phyloP scores from a whole-genome alignment of 2,113 vertebrate species.

The Pseudonaja textilis region DNA sequence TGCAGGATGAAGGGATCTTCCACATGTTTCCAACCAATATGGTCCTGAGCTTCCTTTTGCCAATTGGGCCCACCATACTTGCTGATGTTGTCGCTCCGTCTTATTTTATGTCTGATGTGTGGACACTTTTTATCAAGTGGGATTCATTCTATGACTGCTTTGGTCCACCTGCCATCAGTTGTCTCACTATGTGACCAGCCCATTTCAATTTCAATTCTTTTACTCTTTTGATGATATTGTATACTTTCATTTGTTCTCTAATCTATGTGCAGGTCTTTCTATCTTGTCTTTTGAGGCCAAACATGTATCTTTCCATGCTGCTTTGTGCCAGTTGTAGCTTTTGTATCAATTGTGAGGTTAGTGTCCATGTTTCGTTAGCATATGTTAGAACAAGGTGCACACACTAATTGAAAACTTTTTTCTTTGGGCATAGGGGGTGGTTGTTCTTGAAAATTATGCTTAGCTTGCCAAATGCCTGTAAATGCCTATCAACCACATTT shows the following conservation, averaged over 20 bases:
- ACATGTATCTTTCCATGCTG: neutral
- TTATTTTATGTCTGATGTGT: neutral
- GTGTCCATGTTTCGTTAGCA: neutral
- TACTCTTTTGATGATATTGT: neutral
- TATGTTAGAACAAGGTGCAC: neutral
- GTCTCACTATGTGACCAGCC: neutral
- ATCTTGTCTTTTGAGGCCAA: neutral
- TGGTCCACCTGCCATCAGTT: neutral
- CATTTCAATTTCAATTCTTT: neutral
- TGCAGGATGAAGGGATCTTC: neutral
- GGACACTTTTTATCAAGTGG: neutral
- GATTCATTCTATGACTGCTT: neutral
- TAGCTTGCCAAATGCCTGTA: neutral
- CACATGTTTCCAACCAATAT: neutral
- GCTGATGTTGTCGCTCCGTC: neutral
- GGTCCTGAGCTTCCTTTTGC: neutral
- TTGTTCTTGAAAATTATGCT: neutral
- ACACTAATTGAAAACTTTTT: neutral
- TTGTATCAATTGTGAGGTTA: neutral
- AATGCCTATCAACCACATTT: neutral
- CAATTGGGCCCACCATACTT: neutral
- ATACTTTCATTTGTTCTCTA: neutral
- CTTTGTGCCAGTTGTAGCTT: neutral
- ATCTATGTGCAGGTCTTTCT: neutral
- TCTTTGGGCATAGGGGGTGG: neutral